phyloP scores from a whole-genome alignment of 2,888 invertebrate genomes.

The Leptinotarsa peninsularis region DNA sequence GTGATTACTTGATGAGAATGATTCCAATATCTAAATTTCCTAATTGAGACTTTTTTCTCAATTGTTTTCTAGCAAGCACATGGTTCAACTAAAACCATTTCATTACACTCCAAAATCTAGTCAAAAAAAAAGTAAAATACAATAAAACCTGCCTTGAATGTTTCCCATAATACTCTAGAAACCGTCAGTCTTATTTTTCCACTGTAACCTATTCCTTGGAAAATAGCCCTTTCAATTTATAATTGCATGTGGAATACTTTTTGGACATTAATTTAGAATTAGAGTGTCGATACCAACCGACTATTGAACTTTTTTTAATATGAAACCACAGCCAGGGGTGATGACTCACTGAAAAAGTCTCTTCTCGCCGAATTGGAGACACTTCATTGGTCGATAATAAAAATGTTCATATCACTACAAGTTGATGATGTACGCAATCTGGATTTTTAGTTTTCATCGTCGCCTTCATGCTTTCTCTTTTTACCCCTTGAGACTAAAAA shows the following conservation, averaged over 20 bases:
- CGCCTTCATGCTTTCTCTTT: slow-evolving; percentile 78
- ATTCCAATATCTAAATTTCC: too few species aligned
- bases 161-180: neutral
- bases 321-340: slow-evolving; percentile 59
- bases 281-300: neutral
- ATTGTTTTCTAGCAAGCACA: too few species aligned
- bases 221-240: neutral
- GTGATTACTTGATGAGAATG: too few species aligned
- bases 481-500: slow-evolving; percentile 74
- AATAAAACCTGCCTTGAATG: too few species aligned
- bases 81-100: too few species aligned
- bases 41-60: too few species aligned
- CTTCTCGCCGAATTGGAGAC: slow-evolving; percentile 56
- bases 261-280: slow-evolving; percentile 14
- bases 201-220: neutral
- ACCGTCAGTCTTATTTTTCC: neutral
- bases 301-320: slow-evolving; percentile 50
- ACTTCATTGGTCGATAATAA: slow-evolving; percentile 57
- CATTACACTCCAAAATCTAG: too few species aligned
- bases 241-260: slow-evolving; percentile 11
- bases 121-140: too few species aligned
- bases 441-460: slow-evolving; percentile 62
- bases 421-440: slow-evolving; percentile 44
- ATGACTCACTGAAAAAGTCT: slow-evolving; percentile 49
- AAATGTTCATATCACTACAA: slow-evolving; percentile 56